A percentile compares a stretch with the other conserved stretches of the same genome.
These are phyloP conservation scores for Esperia sulphurella DNA, from an alignment of 2,888 invertebrate genomes.

Conservation along the genomic window DNA sequence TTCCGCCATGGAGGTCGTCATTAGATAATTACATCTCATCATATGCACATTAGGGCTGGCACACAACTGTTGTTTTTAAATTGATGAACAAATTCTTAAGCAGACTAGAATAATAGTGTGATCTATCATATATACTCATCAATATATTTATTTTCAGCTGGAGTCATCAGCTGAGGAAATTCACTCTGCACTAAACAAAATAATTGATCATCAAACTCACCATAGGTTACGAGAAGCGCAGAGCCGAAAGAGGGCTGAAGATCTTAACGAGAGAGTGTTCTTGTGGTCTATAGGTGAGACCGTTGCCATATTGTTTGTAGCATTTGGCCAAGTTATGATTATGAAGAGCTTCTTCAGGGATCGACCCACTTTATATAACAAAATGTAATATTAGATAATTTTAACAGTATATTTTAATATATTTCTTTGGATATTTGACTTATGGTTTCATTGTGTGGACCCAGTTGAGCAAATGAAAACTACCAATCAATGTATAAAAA, in stretches of 20 bases:
- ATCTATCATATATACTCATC: too few species aligned
- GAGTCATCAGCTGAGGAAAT: conserved; percentile 94
- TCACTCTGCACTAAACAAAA: conserved; percentile 91
- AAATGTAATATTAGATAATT: conserved; percentile 58
- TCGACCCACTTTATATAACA: conserved; percentile 66
- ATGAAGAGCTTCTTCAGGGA: conserved; percentile 93
- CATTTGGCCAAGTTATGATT: conserved; percentile 94
- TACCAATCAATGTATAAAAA: background rate
- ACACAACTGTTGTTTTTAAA: too few species aligned
- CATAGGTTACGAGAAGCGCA: conserved; percentile 96
- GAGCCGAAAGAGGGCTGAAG: conserved; percentile 96
- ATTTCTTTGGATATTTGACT: conserved; percentile 33
- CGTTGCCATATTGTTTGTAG: conserved; percentile 88
- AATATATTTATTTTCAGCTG: conserved; percentile 81
- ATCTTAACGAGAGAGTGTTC: conserved; percentile 95
- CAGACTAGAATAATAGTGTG: too few species aligned
- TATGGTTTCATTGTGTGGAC: conserved; percentile 21
- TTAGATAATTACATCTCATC: too few species aligned
- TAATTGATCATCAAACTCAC: conserved; percentile 98
- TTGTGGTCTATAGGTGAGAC: conserved; percentile 97
- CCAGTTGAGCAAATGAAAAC: background rate
- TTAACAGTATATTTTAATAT: conserved; percentile 59
- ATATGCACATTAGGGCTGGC: too few species aligned
- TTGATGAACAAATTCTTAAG: too few species aligned
- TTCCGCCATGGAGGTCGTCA: too few species aligned